phyloP scores from a whole-genome alignment of 2,797 vertebrate species.

The Ctenochaetus hawaiiensis region DNA sequence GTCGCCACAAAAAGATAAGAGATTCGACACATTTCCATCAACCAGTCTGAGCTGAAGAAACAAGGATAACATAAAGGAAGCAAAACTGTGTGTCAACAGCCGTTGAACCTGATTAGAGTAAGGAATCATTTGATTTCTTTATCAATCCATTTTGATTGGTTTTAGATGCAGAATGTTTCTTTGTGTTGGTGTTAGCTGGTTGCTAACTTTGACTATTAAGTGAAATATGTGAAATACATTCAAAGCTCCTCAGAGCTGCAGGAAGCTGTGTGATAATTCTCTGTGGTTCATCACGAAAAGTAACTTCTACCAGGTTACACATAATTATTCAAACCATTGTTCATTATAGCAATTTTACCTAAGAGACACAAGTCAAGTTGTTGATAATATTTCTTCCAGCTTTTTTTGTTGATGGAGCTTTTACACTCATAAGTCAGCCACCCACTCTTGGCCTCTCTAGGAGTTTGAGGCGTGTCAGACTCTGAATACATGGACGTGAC shows the following conservation, averaged over 20 bases:
- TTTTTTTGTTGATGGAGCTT: neutral
- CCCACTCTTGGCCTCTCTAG: neutral
- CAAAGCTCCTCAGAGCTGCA: neutral
- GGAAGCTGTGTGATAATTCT: neutral
- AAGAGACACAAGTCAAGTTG: neutral
- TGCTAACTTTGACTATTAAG: neutral
- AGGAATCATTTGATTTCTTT: too few relatives aligned
- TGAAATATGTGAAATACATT: neutral
- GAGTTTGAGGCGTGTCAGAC: constrained; percentile 31
- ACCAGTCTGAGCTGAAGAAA: too few relatives aligned
- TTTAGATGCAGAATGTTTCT: neutral
- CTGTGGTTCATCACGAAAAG: neutral
- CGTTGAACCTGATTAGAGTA: too few relatives aligned
- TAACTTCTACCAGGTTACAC: neutral
- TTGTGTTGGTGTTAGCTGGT: neutral
- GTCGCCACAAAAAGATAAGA: too few relatives aligned
- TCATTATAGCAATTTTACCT: neutral
- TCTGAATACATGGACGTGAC: constrained; percentile 35
- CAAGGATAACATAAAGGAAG: too few relatives aligned
- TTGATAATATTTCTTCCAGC: neutral
- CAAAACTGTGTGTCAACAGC: too few relatives aligned
- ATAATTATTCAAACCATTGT: neutral
- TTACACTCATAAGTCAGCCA: constrained; percentile 12
- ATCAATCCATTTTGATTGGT: too few relatives aligned
- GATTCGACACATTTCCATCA: too few relatives aligned